Percentiles rank a stretch among this genome's conserved stretches.
These are phyloP conservation scores for Danaus chrysippus DNA, from an alignment of 2,888 invertebrate species.

Conservation along the genomic window DNA sequence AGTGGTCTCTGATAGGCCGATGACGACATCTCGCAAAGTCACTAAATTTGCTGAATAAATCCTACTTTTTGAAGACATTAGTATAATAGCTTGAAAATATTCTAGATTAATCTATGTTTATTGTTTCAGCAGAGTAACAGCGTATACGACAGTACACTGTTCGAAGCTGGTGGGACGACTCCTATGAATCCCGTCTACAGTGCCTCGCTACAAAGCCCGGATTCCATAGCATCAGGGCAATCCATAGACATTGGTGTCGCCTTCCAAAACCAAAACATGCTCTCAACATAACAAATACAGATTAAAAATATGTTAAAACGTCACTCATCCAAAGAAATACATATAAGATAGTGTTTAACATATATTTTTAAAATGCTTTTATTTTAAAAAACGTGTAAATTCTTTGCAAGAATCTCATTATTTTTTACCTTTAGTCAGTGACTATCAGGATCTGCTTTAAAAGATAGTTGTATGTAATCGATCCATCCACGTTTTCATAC, in stretches of 20 bases:
- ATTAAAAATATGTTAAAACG: slow-evolving; percentile 21
- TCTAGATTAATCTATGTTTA: too few relatives aligned
- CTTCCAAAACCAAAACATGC: slow-evolving; percentile 52
- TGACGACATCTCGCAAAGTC: too few relatives aligned
- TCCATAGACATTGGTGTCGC: slow-evolving; percentile 62
- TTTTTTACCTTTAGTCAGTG: slow-evolving; percentile 45
- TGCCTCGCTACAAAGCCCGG: slow-evolving; percentile 85
- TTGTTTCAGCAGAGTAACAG: slow-evolving; percentile 80
- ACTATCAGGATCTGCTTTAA: slow-evolving; percentile 56
- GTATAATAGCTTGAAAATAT: too few relatives aligned
- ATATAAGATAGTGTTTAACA: slow-evolving; percentile 31
- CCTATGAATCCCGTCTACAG: slow-evolving; percentile 84
- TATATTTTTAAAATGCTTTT: slow-evolving; percentile 24
- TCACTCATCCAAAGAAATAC: slow-evolving; percentile 49
- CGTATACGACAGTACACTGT: slow-evolving; percentile 85
- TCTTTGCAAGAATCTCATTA: slow-evolving; percentile 37
- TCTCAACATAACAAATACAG: slow-evolving; percentile 60
- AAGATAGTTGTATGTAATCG: slow-evolving; percentile 53
- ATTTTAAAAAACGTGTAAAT: slow-evolving; percentile 21
- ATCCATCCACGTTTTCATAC: slow-evolving; percentile 65
- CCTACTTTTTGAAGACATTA: background rate
- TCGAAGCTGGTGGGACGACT: slow-evolving; percentile 81
- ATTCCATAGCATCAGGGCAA: slow-evolving; percentile 81
- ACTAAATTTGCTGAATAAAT: too few relatives aligned
- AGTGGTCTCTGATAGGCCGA: too few relatives aligned